These are phyloP conservation scores for Vespertilio murinus DNA, from an alignment of 2,797 vertebrate genomes.

Conservation along the genomic window DNA sequence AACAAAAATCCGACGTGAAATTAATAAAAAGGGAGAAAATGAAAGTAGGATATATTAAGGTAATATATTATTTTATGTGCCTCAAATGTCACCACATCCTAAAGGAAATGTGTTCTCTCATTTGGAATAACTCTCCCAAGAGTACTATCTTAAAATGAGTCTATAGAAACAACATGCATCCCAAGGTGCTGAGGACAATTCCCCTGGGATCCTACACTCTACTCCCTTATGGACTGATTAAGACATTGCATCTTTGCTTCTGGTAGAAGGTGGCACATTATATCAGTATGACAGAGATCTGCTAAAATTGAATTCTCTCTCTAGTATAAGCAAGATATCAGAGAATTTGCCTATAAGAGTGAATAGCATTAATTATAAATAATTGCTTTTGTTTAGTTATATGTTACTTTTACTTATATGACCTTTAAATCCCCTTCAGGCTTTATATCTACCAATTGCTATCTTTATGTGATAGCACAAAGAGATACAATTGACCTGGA, in stretches of 20 bases:
- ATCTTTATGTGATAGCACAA: background rate
- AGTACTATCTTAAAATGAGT: background rate
- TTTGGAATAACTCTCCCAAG: background rate
- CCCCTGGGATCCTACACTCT: background rate
- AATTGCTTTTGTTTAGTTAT: background rate
- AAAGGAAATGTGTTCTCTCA: background rate
- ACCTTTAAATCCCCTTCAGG: no score
- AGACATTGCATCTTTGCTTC: background rate
- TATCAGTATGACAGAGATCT: background rate
- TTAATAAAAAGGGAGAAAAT: background rate
- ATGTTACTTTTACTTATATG: background rate
- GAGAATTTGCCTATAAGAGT: background rate
- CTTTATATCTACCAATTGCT: background rate
- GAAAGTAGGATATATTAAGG: background rate
- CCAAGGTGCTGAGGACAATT: background rate
- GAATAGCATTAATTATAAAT: background rate
- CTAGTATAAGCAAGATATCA: background rate
- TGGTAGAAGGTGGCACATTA: background rate
- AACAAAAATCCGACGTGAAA: background rate
- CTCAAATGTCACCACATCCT: background rate
- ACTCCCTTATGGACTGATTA: background rate
- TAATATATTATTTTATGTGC: background rate
- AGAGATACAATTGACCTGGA: background rate
- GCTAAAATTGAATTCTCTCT: background rate
- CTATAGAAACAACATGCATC: background rate